Percentiles rank a stretch among this genome's conserved stretches.
These are phyloP conservation scores for Danio tinwini DNA, from an alignment of 2,797 vertebrate species.

Conservation along the genomic window DNA sequence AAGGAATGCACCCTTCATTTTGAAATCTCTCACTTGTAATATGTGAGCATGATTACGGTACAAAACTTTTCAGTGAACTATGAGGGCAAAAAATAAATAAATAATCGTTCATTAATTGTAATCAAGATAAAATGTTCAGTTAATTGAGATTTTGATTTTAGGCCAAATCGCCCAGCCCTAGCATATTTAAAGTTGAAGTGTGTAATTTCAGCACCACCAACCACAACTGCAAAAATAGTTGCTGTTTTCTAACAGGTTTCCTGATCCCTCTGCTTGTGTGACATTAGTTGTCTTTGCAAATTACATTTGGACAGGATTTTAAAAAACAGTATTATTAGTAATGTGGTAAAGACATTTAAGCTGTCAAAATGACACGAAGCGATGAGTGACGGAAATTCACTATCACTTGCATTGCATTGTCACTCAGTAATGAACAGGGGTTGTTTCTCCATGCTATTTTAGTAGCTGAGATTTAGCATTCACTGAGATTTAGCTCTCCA, in stretches of 20 bases:
- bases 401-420: slow-evolving; percentile 2
- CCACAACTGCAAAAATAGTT: neutral
- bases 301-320: too few species aligned
- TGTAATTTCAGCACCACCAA: neutral
- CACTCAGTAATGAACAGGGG: neutral
- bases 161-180: too few species aligned
- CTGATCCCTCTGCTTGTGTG: too few species aligned
- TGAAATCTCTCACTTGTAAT: too few species aligned
- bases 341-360: neutral
- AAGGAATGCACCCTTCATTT: too few species aligned
- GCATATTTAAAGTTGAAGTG: neutral
- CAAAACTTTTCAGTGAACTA: too few species aligned
- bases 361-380: neutral
- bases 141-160: too few species aligned
- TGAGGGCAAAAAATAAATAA: too few species aligned
- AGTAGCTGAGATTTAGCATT: neutral
- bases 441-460: slow-evolving; percentile 11
- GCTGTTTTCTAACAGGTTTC: neutral
- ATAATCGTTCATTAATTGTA: too few species aligned
- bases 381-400: neutral
- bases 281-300: too few species aligned
- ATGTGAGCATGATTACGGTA: too few species aligned
- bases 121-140: too few species aligned
- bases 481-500: neutral
- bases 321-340: neutral